Evolutionary conservation across 35 echinoderm and acorn worm species (phyloP).

Genomic region (Heliocidaris erythrogramma): DNA sequence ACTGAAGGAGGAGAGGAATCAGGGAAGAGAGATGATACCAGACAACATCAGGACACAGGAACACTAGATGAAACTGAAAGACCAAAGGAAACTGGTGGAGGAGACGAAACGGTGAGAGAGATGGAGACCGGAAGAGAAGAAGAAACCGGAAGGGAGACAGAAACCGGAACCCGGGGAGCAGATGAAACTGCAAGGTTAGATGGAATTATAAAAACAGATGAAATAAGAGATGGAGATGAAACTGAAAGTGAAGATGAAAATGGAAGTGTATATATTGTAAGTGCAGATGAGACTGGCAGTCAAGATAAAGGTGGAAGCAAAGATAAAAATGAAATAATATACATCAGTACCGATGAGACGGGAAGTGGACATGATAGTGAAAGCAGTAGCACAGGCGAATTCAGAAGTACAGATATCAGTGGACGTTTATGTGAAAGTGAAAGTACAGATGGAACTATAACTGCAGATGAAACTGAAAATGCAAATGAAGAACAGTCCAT

Average conservation of each 20-base stretch:
- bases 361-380: background rate
- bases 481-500: background rate
- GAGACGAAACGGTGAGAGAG: background rate
- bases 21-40: background rate
- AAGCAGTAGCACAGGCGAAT: background rate
- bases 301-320: background rate
- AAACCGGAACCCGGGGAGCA: too few relatives aligned
- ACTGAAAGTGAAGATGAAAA: too few relatives aligned
- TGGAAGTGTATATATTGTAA: too few relatives aligned
- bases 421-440: background rate
- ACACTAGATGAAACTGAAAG: background rate
- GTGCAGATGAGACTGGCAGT: too few relatives aligned
- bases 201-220: background rate
- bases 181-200: background rate
- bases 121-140: background rate
- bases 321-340: background rate
- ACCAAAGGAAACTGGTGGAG: background rate
- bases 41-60: background rate
- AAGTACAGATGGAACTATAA: background rate
- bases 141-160: background rate
- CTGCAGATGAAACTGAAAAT: background rate
- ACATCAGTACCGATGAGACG: background rate
- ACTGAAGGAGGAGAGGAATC: background rate
- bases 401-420: background rate
- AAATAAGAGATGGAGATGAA: too few relatives aligned